Conservation (phyloP, 92 coral and sea anemone species). For the Siderastrea radians region DNA sequence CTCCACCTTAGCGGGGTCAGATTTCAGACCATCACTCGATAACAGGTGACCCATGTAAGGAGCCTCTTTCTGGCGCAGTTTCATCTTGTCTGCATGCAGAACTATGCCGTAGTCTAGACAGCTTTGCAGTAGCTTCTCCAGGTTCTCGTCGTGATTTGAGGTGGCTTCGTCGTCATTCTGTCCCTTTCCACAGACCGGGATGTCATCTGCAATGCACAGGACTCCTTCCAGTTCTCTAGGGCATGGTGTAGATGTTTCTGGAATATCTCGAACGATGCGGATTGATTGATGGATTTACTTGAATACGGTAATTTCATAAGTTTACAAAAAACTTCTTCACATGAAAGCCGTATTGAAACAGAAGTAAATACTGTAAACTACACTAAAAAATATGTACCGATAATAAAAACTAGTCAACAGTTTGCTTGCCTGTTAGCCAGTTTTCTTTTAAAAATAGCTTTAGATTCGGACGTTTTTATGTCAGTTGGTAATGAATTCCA, state of each 20-base stretch:
- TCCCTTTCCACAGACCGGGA: constrained; percentile 53
- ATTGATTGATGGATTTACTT: too few species aligned
- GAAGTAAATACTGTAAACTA: too few species aligned
- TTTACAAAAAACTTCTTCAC: too few species aligned
- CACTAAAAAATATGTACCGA: too few species aligned
- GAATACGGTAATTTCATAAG: too few species aligned
- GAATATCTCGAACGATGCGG: constrained; percentile 60
- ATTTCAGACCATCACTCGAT: constrained; percentile 36
- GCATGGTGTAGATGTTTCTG: constrained; percentile 67
- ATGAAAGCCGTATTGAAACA: too few species aligned
- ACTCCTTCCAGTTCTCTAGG: constrained; percentile 57
- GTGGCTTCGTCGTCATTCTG: constrained; percentile 36
- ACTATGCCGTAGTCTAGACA: constrained; percentile 56
- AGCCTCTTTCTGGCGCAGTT: constrained; percentile 42
- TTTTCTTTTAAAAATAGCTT: too few species aligned
- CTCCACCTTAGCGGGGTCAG: constrained; percentile 62
- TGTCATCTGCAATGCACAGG: constrained; percentile 59
- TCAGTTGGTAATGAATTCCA: too few species aligned
- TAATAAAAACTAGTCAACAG: too few species aligned
- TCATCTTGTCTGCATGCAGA: constrained; percentile 55
- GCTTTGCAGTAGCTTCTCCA: constrained; percentile 42
- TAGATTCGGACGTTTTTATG: too few species aligned
- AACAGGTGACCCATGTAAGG: constrained; percentile 63
- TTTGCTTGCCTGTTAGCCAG: too few species aligned
- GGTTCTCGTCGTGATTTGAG: constrained; percentile 42